Evolutionary conservation across 2,797 vertebrate species (phyloP), one percentile per base, ranked within the genome.

Genomic region (Tachyglossus aculeatus): DNA sequence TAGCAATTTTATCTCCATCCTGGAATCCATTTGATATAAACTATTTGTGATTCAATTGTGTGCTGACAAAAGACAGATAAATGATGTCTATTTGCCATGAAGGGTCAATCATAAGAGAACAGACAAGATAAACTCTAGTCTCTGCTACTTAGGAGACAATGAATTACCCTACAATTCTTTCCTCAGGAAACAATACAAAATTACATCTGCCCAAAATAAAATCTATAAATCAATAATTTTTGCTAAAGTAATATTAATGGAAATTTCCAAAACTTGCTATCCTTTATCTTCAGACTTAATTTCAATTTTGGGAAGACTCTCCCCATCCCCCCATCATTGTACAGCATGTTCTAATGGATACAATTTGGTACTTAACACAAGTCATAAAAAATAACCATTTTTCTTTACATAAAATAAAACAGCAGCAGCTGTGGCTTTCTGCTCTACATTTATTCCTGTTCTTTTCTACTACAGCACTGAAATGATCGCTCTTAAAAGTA

Each of bases 261-360:
- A 73, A 75, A 57, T 39, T 25, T 61, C 13, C 54, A 69, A 37
- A 58, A 45, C 51, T n/a, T n/a, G n/a, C n/a, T 39, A 60, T 51
- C 9, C 56, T n/a, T 44, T 69, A 36, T n/a, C 27, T 65, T 24
- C 6, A 57, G 38, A 27, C 16, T 77, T 71, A 78, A 59, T 9
- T 27, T 56, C 53, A 47, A 25, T 41, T 43, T 25, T 56, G 64
- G 7, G 56, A 25, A 22, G 12, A 72, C 21, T 57, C 65, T 67
- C 27, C 15, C 29, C n/a, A n/a, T n/a, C n/a, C 64, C 47, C 16
- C 38, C 2, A 3, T 50, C 71, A 59, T 3, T 59, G 5, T n/a
- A n/a, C n/a, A 25, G 56, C 25, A 66, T 7, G n/a, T 63, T 70
- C 14, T 65, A 34, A n/a, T 60, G 59, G 44, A 74, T 33, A 7